phyloP scores from a whole-genome alignment of 2,113 vertebrate species.

The Seriola aureovittata region DNA sequence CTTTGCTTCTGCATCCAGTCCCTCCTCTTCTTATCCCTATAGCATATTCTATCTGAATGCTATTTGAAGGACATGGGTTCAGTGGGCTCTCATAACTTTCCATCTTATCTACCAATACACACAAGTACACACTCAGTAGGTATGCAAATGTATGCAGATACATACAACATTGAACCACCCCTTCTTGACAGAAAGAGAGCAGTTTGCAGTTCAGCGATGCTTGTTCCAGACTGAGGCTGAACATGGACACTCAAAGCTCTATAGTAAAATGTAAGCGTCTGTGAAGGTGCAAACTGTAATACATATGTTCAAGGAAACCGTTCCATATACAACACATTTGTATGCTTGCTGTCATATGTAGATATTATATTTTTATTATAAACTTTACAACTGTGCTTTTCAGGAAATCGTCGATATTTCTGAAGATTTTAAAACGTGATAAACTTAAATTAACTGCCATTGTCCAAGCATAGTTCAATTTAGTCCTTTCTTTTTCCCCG shows the following conservation, averaged over 20 bases:
- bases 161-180: conserved; percentile 22
- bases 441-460: background rate
- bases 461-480: background rate
- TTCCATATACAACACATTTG: background rate
- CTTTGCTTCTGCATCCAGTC: background rate
- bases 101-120: conserved; percentile 34
- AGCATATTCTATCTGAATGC: conserved; percentile 64
- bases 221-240: conserved; percentile 2
- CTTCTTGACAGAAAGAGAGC: conserved; percentile 69
- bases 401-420: background rate
- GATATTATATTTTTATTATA: background rate
- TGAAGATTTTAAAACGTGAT: background rate
- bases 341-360: no score
- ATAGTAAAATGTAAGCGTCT: conserved; percentile 7
- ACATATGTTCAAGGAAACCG: background rate
- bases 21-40: conserved; percentile 10
- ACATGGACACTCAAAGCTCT: conserved; percentile 27
- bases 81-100: conserved; percentile 32
- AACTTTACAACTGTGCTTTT: background rate
- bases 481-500: background rate
- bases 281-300: conserved; percentile 1
- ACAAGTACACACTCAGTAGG: background rate
- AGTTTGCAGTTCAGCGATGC: conserved; percentile 41
- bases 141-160: conserved; percentile 58
- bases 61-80: conserved; percentile 70